Evolutionary conservation across 92 coral and sea anemone species (phyloP).

Genomic region (Zoanthus solanderi): DNA sequence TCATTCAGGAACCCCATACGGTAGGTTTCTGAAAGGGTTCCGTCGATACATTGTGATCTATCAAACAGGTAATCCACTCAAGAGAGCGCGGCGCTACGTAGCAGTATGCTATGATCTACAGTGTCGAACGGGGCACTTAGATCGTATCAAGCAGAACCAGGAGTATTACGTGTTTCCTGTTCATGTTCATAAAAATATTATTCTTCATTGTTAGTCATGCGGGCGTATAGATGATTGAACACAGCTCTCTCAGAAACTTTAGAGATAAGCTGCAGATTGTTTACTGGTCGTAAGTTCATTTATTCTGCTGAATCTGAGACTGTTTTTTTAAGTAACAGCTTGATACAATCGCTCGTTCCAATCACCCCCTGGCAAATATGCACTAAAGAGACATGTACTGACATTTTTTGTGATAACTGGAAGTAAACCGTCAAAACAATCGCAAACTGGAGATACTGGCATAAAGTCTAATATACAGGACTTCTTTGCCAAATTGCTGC

Average conservation of each 20-base stretch:
- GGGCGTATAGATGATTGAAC: no score
- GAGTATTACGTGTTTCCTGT: conserved; percentile 17
- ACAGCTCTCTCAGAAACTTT: conserved; percentile 2
- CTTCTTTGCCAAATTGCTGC: conserved; percentile 11
- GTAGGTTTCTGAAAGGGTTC: not conserved
- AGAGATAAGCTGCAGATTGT: conserved; percentile 22
- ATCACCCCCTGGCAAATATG: not conserved
- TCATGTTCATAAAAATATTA: conserved; percentile 9
- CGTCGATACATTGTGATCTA: conserved; percentile 23
- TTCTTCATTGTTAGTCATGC: not conserved
- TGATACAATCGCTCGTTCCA: not conserved
- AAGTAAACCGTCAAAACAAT: not conserved
- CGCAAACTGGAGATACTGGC: not conserved
- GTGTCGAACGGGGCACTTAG: not conserved
- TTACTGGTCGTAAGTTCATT: not conserved
- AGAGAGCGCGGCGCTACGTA: not conserved
- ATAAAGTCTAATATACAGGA: not conserved
- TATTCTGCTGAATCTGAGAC: not conserved
- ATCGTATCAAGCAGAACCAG: conserved; percentile 11
- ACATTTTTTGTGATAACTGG: not conserved
- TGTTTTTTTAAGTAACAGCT: conserved; percentile 5
- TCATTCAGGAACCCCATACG: conserved; percentile 10
- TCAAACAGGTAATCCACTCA: conserved; percentile 2
- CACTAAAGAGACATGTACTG: not conserved
- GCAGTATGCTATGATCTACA: not conserved